Conservation (phyloP, 2,888 invertebrate genomes). For the Limnephilus rhombicus region DNA sequence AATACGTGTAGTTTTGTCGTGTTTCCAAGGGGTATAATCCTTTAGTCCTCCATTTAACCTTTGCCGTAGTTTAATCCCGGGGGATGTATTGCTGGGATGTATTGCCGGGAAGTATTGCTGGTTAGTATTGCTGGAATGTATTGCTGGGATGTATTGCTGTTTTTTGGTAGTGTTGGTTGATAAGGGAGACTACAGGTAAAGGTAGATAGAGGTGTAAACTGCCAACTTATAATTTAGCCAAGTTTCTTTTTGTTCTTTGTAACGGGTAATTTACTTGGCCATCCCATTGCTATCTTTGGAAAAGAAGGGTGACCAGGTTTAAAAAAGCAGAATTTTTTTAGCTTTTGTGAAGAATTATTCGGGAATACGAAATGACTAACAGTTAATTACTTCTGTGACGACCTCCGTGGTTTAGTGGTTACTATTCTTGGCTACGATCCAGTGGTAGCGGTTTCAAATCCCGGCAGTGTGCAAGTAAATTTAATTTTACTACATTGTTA, state of each 20-base stretch:
- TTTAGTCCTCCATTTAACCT: background rate
- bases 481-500: too few relatives aligned
- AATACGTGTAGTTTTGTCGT: background rate
- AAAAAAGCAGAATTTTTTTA: background rate
- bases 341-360: background rate
- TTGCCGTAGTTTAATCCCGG: background rate
- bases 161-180: background rate
- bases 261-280: background rate
- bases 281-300: background rate
- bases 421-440: too few relatives aligned
- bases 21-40: background rate
- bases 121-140: background rate
- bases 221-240: background rate
- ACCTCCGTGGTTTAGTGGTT: too few relatives aligned
- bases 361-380: too few relatives aligned
- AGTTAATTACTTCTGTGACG: too few relatives aligned
- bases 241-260: conserved; percentile 19
- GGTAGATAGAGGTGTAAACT: background rate
- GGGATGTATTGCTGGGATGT: background rate
- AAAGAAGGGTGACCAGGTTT: background rate
- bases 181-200: background rate
- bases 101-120: background rate
- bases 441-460: too few relatives aligned
- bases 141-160: background rate
- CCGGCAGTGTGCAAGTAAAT: too few relatives aligned